Conservation (phyloP, 1,140 invertebrate species). For the Popillia japonica region DNA sequence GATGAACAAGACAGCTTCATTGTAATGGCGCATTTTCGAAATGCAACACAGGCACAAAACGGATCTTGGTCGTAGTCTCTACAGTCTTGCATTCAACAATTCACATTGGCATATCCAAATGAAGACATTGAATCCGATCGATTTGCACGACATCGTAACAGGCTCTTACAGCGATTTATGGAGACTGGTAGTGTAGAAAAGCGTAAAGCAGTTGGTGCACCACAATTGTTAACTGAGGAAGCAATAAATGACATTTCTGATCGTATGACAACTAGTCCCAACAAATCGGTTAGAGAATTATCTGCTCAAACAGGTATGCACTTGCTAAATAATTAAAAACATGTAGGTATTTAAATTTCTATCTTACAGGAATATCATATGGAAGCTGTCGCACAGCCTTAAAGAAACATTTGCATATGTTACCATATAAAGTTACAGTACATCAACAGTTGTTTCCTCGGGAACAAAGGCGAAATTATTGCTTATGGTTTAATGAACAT, state of each 20-base stretch:
- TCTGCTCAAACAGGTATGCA: conserved; percentile 28
- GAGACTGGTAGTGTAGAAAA: neutral
- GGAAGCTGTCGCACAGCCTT: conserved; percentile 24
- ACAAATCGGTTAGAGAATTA: neutral
- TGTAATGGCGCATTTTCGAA: neutral
- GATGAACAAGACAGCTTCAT: neutral
- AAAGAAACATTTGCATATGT: conserved; percentile 41
- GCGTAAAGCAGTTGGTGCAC: neutral
- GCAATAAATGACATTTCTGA: conserved; percentile 4
- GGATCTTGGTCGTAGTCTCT: conserved; percentile 18
- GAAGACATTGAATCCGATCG: neutral
- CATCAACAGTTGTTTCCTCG: conserved; percentile 38
- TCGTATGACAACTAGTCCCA: neutral
- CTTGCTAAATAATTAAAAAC: conserved; percentile 15
- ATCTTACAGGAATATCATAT: conserved; percentile 4
- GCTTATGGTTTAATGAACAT: conserved; percentile 41
- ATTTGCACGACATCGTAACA: neutral
- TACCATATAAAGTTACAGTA: conserved; percentile 40
- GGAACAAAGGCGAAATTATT: conserved; percentile 40
- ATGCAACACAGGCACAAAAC: neutral
- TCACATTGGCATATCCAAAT: conserved; percentile 15
- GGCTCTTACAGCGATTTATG: neutral
- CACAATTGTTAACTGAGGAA: conserved; percentile 11
- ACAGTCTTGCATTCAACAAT: conserved; percentile 8
- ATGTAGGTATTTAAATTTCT: neutral